phyloP scores from a whole-genome alignment of 2,113 vertebrate species.

The pig (Sus scrofa) region T2T-Sscrofa CM000828.6:75600001-75600500 shows the following conservation, averaged over 20 bases:
- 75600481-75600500: fast-evolving
- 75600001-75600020: fast-evolving
- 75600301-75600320: background rate
- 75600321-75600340: background rate
- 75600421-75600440: fast-evolving
- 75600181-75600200: fast-evolving
- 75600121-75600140: background rate
- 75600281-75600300: fast-evolving
- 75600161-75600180: fast-evolving
- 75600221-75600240: fast-evolving
- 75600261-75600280: fast-evolving
- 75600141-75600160: background rate
- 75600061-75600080: background rate
- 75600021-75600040: fast-evolving
- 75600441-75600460: background rate
- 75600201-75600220: fast-evolving
- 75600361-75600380: fast-evolving
- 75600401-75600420: fast-evolving
- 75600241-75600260: fast-evolving
- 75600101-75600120: background rate
- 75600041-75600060: background rate
- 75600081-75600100: background rate
- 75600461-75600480: fast-evolving
- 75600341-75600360: fast-evolving
- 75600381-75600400: fast-evolving